Base-by-base conservation (phyloP, 1,140 invertebrate genomes). In the Musca domestica region DNA sequence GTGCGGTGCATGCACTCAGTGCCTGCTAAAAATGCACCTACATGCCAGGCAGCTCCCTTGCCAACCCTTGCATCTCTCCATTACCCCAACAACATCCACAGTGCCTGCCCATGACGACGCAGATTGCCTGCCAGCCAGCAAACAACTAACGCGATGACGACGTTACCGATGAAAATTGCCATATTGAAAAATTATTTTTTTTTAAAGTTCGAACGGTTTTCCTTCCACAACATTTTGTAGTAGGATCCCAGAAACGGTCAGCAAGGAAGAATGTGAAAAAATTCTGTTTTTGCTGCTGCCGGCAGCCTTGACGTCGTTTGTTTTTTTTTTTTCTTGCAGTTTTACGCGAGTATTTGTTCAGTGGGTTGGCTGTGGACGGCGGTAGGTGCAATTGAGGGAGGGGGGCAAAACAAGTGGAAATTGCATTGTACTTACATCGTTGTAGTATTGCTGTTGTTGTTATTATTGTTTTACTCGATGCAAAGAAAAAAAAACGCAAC, bases 221-320 rank as follows among this genome's bases (percentile, higher is more conserved):
- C 77, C 78, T 80, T 80, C 78, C 74, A 75, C 77, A 80, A 80
- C 80, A 80, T 80, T 80, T 80, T 80, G 77, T 80, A 80, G 72
- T 78, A 80, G 76, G 73, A 71, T 2, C 73, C 61, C 78, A 80
- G 78, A 74, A 80, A 30, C 30, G 23, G 34, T 1, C 30, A 65
- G 63, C 23, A 70, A 65, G 58, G 63, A 20, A 4, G 6, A 48
- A 63, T 66, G n/a, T 25, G 41, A 49, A 69, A 54, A 25, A 30
- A 20, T 48, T 23, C 25, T 64, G 12, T 46, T 63, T 34, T 63
- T 41, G 17, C 49, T 52, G n/a, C 52, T 56, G 19, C n/a, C 23
- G 25, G 54, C 17, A 2, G n/a, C n/a, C 12, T 19, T 22, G 22
- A 12, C 49, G 17, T n/a, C n/a, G n/a, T n/a, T n/a, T n/a, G n/a